Conservation (phyloP, 1,140 invertebrate species). For the Cyphomyrmex costatus region DNA sequence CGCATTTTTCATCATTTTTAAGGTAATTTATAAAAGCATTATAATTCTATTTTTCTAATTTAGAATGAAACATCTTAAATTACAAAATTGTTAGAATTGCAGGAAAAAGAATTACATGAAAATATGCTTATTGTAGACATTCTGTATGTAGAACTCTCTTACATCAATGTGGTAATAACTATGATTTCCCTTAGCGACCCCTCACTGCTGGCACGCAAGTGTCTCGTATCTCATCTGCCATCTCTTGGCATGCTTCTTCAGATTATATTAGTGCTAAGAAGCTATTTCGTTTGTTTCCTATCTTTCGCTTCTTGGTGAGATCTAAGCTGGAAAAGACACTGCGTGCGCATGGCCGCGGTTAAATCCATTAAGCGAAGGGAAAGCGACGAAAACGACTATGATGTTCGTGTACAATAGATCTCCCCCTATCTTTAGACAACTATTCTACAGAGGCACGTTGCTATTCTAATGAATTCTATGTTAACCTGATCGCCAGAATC, state of each 20-base stretch:
- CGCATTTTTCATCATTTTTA: background rate
- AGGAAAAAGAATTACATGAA: background rate
- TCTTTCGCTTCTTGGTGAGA: slow-evolving; percentile 20
- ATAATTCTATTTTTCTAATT: background rate
- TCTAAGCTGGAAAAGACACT: slow-evolving; percentile 25
- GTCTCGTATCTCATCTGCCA: slow-evolving; percentile 27
- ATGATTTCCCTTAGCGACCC: slow-evolving; percentile 2
- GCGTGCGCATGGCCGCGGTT: background rate
- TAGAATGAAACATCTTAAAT: background rate
- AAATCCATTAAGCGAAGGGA: slow-evolving; percentile 19
- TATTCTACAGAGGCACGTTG: slow-evolving; percentile 4
- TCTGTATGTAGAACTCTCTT: background rate
- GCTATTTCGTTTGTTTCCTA: slow-evolving; percentile 42
- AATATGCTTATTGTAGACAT: background rate
- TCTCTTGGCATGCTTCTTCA: slow-evolving; percentile 29
- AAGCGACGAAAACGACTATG: background rate
- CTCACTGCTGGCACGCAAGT: slow-evolving; percentile 39
- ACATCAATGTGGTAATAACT: slow-evolving; percentile 34
- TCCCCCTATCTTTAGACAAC: slow-evolving; percentile 27
- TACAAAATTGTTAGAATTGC: slow-evolving; percentile 28
- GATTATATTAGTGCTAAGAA: slow-evolving; percentile 33
- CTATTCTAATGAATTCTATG: slow-evolving; percentile 5
- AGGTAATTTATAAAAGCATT: background rate
- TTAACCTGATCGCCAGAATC: slow-evolving; percentile 30
- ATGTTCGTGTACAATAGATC: slow-evolving; percentile 19